Base-by-base conservation (phyloP, 2,113 vertebrate species). In the Sinocyclocheilus anophthalmus region DNA sequence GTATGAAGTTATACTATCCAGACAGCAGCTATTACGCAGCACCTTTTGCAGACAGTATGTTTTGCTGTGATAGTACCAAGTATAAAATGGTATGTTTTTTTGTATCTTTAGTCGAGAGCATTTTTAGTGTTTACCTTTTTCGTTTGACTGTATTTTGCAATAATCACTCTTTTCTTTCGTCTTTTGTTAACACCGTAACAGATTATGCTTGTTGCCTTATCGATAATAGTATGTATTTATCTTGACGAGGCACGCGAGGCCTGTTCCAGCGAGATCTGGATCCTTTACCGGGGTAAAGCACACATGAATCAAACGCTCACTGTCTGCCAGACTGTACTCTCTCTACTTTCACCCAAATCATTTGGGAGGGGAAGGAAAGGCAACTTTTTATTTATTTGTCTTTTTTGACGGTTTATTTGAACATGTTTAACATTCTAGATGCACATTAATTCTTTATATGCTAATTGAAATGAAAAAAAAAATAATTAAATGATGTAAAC, bases 361-460 rank as follows among this genome's bases (percentile, higher is more conserved):
- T 48, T 82, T 55, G 45, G 45, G 42, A 42, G 6, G 9, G 14
- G 86, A 84, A 84, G 87, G 48, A 85, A 48, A 83, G 65, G 69
- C 26, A 76, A 59, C 84, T 88, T 88, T 81, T 85, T 87, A 83
- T 87, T 88, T 87, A 88, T 87, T 88, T 85, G 79, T 86, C 67
- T 59, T 75, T 83, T 84, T 85, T 53, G 33, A 65, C 48, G 13
- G 76, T 80, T 84, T 89, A 75, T 88, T 85, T 87, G 50, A 86
- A 84, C 61, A 72, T 93, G 88, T 91, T 76, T 89, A 85, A 89
- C 80, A 83, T 86, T 85, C 83, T 81, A 89, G 73, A 90, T 76
- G 86, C 61, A 84, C 86, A 85, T 91, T 87, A 87, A 88, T 26
- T 24, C 89, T 89, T 85, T 93, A 90, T 94, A 93, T 86, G 91